Base-by-base conservation (phyloP, 2,888 invertebrate species). In the Scaptomyza reducta region DNA sequence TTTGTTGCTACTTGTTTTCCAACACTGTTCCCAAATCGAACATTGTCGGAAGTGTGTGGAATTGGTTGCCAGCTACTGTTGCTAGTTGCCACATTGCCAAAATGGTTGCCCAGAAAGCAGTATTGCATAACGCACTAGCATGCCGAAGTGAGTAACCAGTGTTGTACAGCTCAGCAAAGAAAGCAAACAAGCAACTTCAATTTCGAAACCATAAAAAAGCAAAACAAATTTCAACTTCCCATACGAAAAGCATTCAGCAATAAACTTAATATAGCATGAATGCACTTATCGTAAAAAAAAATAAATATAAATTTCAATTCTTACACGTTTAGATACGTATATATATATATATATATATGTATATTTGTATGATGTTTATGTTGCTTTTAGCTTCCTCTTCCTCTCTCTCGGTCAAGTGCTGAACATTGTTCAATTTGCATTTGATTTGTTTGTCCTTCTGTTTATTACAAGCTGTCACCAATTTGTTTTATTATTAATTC, bases 1-100 rank as follows among this genome's bases (percentile, higher is more conserved):
- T 38, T 38, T 38, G 14, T 38, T 14, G 14, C 27, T 7, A 7
- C 5, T 22, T 2, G 27, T 31, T 31, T 9, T 10, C 31, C 31
- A 31, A 31, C 31, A 31, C 31, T 31, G 2, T 10, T 10, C 31
- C 6, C 10, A 31, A 9, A 31, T 31, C 1, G 9, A 31, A 31
- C 6, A 31, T 31, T 1, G 10, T 9, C 10, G 9, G 27, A 27
- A 6, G 31, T 38, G 38, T 38, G 38, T 14, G 38, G 14, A 7
- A 38, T 60, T 74, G 58, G 27, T 29, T 65, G 57, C 49, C 58
- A 70, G 60, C 58, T 51, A 57, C 14, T 6, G n/a, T n/a, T n/a
- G n/a, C n/a, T 46, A 63, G 44, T 44, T 54, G 63, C 42, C n/a
- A 13, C 42, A 47, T 45, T 13, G 51, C 55, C 53, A 57, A 56